Percentiles rank a stretch among this genome's conserved stretches.
phyloP scores from a whole-genome alignment of 2,797 vertebrate species.

The Spinus pinus region DNA sequence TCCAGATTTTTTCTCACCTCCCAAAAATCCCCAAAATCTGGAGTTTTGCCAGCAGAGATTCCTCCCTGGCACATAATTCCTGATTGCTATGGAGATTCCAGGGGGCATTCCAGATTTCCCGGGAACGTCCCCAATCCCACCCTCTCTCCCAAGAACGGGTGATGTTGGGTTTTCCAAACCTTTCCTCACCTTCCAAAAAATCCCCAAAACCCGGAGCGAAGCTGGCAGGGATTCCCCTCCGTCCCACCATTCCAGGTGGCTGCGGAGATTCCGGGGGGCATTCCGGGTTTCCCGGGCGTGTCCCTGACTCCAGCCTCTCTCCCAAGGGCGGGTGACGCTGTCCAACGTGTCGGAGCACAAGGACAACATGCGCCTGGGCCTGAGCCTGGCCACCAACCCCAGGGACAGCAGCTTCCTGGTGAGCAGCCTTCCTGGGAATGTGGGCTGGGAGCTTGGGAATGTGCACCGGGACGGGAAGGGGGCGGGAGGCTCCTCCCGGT shows the following conservation, averaged over 20 bases:
- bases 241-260: accelerated
- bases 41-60: background rate
- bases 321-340: slow-evolving; percentile 91
- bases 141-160: background rate
- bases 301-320: background rate
- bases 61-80: background rate
- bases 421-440: slow-evolving; percentile 42
- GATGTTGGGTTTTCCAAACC: no score
- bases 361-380: slow-evolving; percentile 97
- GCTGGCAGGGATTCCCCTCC: accelerated
- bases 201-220: accelerated
- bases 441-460: accelerated
- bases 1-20: background rate
- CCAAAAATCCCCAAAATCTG: background rate
- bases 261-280: accelerated
- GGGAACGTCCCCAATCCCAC: background rate
- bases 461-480: accelerated
- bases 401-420: slow-evolving; percentile 98
- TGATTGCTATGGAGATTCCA: accelerated
- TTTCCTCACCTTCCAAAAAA: background rate
- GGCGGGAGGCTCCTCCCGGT: accelerated
- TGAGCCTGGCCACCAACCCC: slow-evolving; percentile 92
- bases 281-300: accelerated
- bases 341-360: slow-evolving; percentile 96
- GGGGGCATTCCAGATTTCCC: background rate